Percentiles rank a stretch among this genome's conserved stretches.
These are phyloP conservation scores for Lepilemur septentrionalis DNA, from an alignment of 2,797 vertebrate species.

Conservation along the genomic window DNA sequence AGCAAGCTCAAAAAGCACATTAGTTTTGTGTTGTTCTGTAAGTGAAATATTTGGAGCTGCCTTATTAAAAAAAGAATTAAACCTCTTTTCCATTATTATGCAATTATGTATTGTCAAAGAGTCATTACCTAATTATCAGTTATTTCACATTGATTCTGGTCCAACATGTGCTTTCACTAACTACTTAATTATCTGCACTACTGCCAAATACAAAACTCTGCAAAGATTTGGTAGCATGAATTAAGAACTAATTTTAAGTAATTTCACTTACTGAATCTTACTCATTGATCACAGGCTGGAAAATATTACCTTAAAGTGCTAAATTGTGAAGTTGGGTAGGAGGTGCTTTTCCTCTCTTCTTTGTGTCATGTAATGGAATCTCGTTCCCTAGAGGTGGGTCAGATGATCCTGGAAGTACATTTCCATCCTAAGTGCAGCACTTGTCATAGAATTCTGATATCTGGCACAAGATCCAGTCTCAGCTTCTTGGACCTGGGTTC, in stretches of 20 bases:
- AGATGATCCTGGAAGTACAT: not conserved
- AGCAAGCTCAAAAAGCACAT: conserved; percentile 31
- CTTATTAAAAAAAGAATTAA: conserved; percentile 55
- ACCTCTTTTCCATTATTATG: conserved; percentile 34
- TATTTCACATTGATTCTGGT: conserved; percentile 63
- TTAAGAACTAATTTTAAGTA: conserved; percentile 59
- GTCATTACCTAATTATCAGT: conserved; percentile 70
- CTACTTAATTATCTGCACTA: conserved; percentile 58
- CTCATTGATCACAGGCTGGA: conserved; percentile 34
- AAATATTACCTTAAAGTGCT: not conserved
- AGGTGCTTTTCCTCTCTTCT: not conserved
- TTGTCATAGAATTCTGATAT: not conserved
- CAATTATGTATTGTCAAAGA: conserved; percentile 60
- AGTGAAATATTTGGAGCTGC: conserved; percentile 44
- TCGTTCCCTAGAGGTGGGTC: not conserved
- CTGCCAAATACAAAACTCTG: conserved; percentile 62
- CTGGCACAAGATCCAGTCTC: not conserved
- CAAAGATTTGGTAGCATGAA: conserved; percentile 64
- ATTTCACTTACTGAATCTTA: conserved; percentile 52
- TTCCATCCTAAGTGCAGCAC: not conserved
- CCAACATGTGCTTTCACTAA: conserved; percentile 67
- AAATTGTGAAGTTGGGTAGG: not conserved
- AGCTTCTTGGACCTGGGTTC: not conserved
- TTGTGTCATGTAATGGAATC: not conserved
- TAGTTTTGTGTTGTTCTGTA: not conserved